Conservation (phyloP, 2,888 invertebrate genomes). For the Caradrina clavipalpis region DNA sequence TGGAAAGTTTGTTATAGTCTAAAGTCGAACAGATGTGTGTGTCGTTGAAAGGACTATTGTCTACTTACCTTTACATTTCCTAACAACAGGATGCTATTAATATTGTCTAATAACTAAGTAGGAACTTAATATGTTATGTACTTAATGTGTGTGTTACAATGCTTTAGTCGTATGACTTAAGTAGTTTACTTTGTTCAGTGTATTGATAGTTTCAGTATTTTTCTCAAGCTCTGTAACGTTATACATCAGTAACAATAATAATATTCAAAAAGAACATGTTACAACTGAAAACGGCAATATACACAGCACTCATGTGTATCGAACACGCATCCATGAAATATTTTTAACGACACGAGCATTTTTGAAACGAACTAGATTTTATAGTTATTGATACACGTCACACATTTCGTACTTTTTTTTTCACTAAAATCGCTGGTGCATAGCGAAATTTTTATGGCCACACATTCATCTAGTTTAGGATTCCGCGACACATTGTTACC, state of each 20-base stretch:
- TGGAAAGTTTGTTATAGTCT: slow-evolving; percentile 6
- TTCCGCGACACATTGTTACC: slow-evolving; percentile 53
- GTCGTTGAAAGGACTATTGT: background rate
- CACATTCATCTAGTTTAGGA: slow-evolving; percentile 56
- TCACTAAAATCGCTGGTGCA: slow-evolving; percentile 21
- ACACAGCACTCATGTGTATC: slow-evolving; percentile 10
- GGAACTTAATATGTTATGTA: no score
- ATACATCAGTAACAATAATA: background rate
- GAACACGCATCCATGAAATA: slow-evolving; percentile 29
- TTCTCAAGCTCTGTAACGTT: background rate
- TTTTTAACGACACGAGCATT: slow-evolving; percentile 27
- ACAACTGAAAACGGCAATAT: slow-evolving; percentile 26
- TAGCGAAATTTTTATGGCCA: slow-evolving; percentile 37
- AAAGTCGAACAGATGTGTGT: background rate
- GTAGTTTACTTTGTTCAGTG: no score
- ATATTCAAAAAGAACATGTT: slow-evolving; percentile 2
- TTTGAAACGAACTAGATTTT: slow-evolving; percentile 40
- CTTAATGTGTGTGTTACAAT: no score
- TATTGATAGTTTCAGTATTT: background rate
- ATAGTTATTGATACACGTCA: slow-evolving; percentile 31
- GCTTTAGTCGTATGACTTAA: no score
- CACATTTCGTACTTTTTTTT: background rate
- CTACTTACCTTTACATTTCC: background rate
- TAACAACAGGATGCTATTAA: background rate
- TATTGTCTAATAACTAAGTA: no score